Conservation (phyloP, 2,888 invertebrate species). For the Monoplex corrugatus region DNA sequence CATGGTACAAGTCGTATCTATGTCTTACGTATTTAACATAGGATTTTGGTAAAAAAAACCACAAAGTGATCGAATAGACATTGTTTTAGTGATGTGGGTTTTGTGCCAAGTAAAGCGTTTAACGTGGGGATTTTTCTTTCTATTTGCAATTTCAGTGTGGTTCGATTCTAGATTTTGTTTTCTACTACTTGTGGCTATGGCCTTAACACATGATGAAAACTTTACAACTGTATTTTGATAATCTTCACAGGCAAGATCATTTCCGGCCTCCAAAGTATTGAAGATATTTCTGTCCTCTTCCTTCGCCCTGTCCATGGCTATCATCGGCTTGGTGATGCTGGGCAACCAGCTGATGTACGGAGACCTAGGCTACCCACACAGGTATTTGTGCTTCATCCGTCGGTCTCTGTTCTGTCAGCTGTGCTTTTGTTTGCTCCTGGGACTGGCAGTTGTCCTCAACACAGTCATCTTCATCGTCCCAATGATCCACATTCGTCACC, state of each 20-base stretch:
- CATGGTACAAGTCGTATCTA: too few species aligned
- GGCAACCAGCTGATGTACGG: not conserved
- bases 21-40: too few species aligned
- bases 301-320: not conserved
- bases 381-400: conserved; percentile 31
- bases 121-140: too few species aligned
- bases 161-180: too few species aligned
- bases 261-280: not conserved
- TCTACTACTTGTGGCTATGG: too few species aligned
- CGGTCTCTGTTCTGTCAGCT: conserved; percentile 5
- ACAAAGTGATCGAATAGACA: too few species aligned
- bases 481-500: not conserved
- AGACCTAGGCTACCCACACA: conserved; percentile 16
- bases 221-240: too few species aligned
- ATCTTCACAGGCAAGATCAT: not conserved
- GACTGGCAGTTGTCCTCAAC: not conserved
- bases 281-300: not conserved
- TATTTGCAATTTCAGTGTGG: too few species aligned
- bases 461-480: not conserved
- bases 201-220: too few species aligned
- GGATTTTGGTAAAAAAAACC: too few species aligned
- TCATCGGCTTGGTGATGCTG: conserved; percentile 8
- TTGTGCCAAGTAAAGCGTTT: too few species aligned
- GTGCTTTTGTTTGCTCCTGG: not conserved
- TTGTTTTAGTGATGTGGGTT: too few species aligned